These are phyloP conservation scores for Misgurnus mizolepis DNA, from an alignment of 2,113 vertebrate species.

Conservation along the genomic window DNA sequence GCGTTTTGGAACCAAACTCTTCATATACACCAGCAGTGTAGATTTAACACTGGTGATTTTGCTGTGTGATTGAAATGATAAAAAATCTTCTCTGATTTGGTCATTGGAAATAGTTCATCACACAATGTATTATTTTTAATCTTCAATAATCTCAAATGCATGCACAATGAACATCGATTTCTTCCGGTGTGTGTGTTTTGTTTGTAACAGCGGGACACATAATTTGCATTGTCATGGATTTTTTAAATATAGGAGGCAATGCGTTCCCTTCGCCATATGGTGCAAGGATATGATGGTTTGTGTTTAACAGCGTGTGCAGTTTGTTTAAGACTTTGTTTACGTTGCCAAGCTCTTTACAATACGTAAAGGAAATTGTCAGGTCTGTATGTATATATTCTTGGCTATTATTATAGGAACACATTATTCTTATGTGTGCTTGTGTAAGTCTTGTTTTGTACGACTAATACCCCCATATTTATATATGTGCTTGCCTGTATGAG, in stretches of 20 bases:
- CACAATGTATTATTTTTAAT: neutral
- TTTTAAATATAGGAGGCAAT: neutral
- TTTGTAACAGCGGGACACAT: neutral
- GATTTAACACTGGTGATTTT: too few relatives aligned
- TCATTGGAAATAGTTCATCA: too few relatives aligned
- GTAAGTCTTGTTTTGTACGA: too few relatives aligned
- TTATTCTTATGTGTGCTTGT: too few relatives aligned
- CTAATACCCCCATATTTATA: too few relatives aligned
- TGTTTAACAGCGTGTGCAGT: neutral
- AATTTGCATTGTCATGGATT: constrained; percentile 17
- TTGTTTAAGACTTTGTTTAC: neutral
- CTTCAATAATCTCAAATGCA: too few relatives aligned
- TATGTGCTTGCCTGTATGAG: neutral
- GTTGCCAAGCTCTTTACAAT: neutral
- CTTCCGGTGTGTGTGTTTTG: neutral
- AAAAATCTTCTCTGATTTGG: too few relatives aligned
- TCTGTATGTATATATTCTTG: neutral
- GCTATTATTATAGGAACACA: too few relatives aligned
- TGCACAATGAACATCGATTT: neutral
- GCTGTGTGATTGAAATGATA: too few relatives aligned
- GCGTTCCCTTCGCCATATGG: constrained; percentile 12
- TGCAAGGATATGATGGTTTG: neutral
- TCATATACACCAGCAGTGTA: too few relatives aligned
- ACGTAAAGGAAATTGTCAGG: neutral
- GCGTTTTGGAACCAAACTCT: too few relatives aligned